These are phyloP conservation scores for Trichomycterus rosablanca DNA, from an alignment of 2,113 vertebrate genomes.

Conservation along the genomic window DNA sequence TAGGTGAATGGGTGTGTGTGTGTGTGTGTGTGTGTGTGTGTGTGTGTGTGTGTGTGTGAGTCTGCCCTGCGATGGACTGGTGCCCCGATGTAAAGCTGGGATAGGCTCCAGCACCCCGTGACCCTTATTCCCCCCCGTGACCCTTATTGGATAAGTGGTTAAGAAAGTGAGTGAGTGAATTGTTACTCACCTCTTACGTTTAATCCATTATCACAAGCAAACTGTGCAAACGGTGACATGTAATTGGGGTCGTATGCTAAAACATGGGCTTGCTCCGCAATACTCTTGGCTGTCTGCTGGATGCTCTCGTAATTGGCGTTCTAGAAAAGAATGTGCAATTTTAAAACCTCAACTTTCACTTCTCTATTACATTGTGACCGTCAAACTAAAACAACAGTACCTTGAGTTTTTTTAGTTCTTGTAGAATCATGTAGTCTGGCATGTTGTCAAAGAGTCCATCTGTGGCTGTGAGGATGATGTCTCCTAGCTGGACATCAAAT, in stretches of 20 bases:
- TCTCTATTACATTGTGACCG: too few species aligned
- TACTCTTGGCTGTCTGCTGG: slow-evolving; percentile 92
- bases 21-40: too few species aligned
- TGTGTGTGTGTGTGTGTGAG: too few species aligned
- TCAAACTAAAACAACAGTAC: slow-evolving; percentile 62
- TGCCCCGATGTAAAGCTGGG: too few species aligned
- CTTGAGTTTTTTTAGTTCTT: slow-evolving; percentile 96
- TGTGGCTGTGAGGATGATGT: slow-evolving; percentile 94
- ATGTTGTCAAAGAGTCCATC: slow-evolving; percentile 99
- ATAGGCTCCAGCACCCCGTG: too few species aligned
- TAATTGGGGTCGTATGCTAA: slow-evolving; percentile 98
- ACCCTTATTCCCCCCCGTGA: too few species aligned
- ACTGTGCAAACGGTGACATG: slow-evolving; percentile 99
- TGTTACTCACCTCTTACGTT: slow-evolving; percentile 91
- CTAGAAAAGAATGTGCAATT: slow-evolving; percentile 55
- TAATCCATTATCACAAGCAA: slow-evolving; percentile 95
- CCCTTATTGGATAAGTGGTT: too few species aligned
- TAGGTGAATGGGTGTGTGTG: too few species aligned
- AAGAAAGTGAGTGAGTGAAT: too few species aligned
- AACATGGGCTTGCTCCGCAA: slow-evolving; percentile 94
- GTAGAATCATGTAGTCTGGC: slow-evolving; percentile 98
- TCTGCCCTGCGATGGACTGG: too few species aligned
- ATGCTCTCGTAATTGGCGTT: slow-evolving; percentile 95
- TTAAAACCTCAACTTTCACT: not conserved
- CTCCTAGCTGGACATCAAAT: slow-evolving; percentile 93